phyloP scores from a whole-genome alignment of 2,888 invertebrate species.

The Melinopterus prodromus region DNA sequence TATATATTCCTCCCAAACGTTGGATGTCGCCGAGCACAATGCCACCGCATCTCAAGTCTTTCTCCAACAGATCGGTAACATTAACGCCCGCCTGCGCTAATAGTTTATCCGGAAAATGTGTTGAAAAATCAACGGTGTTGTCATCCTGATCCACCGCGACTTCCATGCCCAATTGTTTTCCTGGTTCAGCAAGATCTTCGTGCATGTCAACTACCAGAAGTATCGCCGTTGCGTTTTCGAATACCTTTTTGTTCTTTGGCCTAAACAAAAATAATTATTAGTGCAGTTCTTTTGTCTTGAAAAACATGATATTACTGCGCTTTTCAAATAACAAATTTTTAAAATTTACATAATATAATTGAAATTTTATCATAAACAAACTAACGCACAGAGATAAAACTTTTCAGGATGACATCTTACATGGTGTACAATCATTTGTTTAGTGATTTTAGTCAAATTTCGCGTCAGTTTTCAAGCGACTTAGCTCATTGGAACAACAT shows the following conservation, averaged over 20 bases:
- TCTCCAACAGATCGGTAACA: conserved; percentile 75
- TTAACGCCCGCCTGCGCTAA: conserved; percentile 74
- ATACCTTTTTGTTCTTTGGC: conserved; percentile 23
- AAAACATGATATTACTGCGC: no score
- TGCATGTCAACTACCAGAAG: conserved; percentile 68
- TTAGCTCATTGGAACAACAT: no score
- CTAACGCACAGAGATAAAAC: no score
- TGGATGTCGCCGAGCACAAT: conserved; percentile 59
- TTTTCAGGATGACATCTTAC: no score
- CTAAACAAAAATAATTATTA: not conserved
- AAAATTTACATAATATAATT: no score
- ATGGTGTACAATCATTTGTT: no score
- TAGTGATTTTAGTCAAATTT: no score
- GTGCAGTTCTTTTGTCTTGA: not conserved
- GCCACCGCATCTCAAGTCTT: conserved; percentile 80
- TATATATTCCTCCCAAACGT: conserved; percentile 53
- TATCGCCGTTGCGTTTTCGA: conserved; percentile 44
- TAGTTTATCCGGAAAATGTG: conserved; percentile 73
- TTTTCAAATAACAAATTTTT: no score
- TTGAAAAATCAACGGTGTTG: conserved; percentile 76
- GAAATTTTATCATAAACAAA: no score
- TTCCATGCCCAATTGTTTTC: conserved; percentile 79
- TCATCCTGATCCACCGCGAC: conserved; percentile 78
- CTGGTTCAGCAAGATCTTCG: conserved; percentile 77
- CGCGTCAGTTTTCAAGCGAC: no score